phyloP scores from a whole-genome alignment of 2,797 vertebrate species.

The Kryptolebias ocellatus region DNA sequence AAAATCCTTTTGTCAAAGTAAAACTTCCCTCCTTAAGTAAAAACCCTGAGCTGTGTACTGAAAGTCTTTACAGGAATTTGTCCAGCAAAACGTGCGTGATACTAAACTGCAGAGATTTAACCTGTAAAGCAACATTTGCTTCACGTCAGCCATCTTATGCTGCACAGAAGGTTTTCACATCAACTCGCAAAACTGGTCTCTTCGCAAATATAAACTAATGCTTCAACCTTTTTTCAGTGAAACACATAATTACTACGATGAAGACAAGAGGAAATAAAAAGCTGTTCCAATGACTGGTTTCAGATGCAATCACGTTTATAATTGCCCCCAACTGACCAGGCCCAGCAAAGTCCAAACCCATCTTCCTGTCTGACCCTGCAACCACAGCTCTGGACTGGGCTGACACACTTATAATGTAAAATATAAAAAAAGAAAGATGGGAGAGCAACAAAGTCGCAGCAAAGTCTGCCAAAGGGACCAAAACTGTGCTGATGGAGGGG shows the following conservation, averaged over 20 bases:
- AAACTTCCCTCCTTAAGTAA: constrained; percentile 9
- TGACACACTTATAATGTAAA: constrained; percentile 39
- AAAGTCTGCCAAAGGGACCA: constrained; percentile 62
- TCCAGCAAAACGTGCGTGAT: constrained; percentile 13
- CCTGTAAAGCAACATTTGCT: constrained; percentile 34
- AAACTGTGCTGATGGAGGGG: constrained; percentile 73
- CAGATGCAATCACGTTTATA: constrained; percentile 31
- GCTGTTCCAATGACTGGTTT: constrained; percentile 22
- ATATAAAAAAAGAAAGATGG: constrained; percentile 13
- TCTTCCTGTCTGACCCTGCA: constrained; percentile 59
- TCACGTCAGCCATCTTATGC: constrained; percentile 43
- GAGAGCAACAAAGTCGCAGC: constrained; percentile 40
- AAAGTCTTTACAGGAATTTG: constrained; percentile 15
- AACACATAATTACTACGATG: constrained; percentile 24
- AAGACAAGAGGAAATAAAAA: constrained; percentile 9
- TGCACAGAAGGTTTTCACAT: constrained; percentile 28
- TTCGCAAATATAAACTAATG: background rate
- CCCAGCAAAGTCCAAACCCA: constrained; percentile 34
- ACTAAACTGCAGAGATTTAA: constrained; percentile 26
- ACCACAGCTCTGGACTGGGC: constrained; percentile 65
- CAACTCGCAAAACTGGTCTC: constrained; percentile 2
- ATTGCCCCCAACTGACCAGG: constrained; percentile 38
- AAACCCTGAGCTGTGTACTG: constrained; percentile 20
- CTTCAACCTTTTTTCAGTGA: background rate
- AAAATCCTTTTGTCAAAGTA: constrained; percentile 14